Evolutionary conservation across 2,797 vertebrate genomes (phyloP), one percentile per base, ranked within the genome.

Genomic region (Poeciliopsis infans): DNA sequence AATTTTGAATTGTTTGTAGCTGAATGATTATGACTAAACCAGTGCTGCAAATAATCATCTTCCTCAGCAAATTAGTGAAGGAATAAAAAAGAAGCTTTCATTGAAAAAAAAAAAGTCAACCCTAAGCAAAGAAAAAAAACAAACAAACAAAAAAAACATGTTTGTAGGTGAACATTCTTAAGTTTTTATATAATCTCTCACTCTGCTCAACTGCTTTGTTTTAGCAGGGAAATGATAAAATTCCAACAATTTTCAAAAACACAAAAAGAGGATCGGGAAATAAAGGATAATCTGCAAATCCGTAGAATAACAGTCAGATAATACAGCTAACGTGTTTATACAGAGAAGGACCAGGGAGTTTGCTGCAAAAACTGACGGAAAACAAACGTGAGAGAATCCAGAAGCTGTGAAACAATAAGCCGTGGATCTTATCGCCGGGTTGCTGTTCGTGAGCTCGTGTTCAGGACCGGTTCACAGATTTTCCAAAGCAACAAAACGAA

Each of bases 271-370:
- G 76, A 74, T 72, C 53, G 64, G 64, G 61, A 80, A 79, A 85
- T 74, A 43, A 46, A 46, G 3, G 68, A 73, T 55, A 82, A 71
- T 85, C 70, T 81, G 78, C 39, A 61, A 75, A 84, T 74, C 36
- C 74, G 76, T 45, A 75, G 51, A 79, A 76, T 75, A 80, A 61
- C 69, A 71, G 72, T 72, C 80, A 86, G 49, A 76, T 75, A 39
- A 70, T 64, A 86, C 64, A 79, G 77, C 68, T 78, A 82, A 82
- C 70, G 43, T 74, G 79, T 81, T 61, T 77, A 33, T 76, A 78
- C 76, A 90, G 84, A 91, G 89, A 87, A 6, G 75, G 83, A 88
- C 77, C 74, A 83, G 88, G 68, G 5, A n/a, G 12, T 45, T 70
- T 5, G 41, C 39, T 43, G 39, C 81, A 74, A 68, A 70, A 87